Conservation (phyloP, 1,140 invertebrate species). For the Hermetia illucens region DNA sequence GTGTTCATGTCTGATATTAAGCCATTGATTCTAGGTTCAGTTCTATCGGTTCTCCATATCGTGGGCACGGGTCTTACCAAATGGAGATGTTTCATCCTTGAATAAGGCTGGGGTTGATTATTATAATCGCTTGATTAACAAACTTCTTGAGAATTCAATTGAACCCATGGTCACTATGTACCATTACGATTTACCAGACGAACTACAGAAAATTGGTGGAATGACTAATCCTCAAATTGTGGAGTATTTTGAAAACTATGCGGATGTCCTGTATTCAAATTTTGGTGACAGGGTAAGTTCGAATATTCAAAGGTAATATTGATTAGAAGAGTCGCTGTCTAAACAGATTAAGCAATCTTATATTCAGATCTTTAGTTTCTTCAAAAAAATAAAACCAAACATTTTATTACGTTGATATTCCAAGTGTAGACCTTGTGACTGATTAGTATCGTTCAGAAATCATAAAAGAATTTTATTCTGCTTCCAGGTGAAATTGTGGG, state of each 20-base stretch:
- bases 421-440: not conserved
- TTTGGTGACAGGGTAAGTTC: slow-evolving; percentile 32
- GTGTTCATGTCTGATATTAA: too few relatives aligned
- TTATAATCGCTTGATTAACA: slow-evolving; percentile 46
- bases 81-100: slow-evolving; percentile 36
- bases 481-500: slow-evolving; percentile 12
- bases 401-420: not conserved
- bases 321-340: too few relatives aligned
- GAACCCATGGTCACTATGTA: slow-evolving; percentile 40
- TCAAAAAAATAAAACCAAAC: not conserved
- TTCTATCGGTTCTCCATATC: slow-evolving; percentile 38
- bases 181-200: slow-evolving; percentile 42
- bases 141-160: slow-evolving; percentile 36
- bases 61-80: slow-evolving; percentile 41
- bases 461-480: too few relatives aligned
- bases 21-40: slow-evolving; percentile 10
- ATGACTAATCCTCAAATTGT: slow-evolving; percentile 36
- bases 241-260: slow-evolving; percentile 38
- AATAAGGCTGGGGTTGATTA: slow-evolving; percentile 42
- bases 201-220: slow-evolving; percentile 41
- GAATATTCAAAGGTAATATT: too few relatives aligned
- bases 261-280: slow-evolving; percentile 32
- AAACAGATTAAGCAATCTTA: slow-evolving; percentile 1
- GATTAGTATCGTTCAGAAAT: too few relatives aligned
- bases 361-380: slow-evolving; percentile 2